Percentiles rank a stretch among this genome's conserved stretches.
These are phyloP conservation scores for Bruchidius siliquastri DNA, from an alignment of 2,888 invertebrate species.

Conservation along the genomic window DNA sequence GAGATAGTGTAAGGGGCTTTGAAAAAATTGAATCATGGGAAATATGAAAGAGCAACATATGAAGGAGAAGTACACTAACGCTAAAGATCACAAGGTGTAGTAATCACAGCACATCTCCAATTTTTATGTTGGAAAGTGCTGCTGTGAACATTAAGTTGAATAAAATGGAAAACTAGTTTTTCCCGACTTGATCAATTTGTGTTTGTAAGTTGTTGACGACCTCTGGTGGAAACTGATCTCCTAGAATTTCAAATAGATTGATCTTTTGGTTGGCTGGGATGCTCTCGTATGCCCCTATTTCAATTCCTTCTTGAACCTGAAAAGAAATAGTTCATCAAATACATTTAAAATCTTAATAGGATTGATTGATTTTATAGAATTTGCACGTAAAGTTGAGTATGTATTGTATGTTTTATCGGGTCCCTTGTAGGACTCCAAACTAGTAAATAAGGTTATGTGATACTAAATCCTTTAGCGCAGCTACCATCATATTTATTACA, in stretches of 20 bases:
- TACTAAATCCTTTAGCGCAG: too few species aligned
- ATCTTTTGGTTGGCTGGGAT: constrained; percentile 82
- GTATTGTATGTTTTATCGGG: too few species aligned
- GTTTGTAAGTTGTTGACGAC: constrained; percentile 83
- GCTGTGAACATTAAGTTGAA: background rate
- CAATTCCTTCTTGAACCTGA: constrained; percentile 78
- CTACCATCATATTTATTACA: too few species aligned
- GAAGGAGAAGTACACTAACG: background rate
- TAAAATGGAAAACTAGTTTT: constrained; percentile 46
- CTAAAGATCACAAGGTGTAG: background rate
- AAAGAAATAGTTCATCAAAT: constrained; percentile 16
- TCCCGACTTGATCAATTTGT: constrained; percentile 80
- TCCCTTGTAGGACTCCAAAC: too few species aligned
- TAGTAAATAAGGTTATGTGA: too few species aligned
- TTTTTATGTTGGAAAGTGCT: background rate
- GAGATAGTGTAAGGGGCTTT: too few species aligned
- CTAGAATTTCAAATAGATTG: constrained; percentile 78
- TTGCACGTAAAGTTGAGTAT: too few species aligned
- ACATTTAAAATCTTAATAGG: background rate
- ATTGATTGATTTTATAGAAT: too few species aligned
- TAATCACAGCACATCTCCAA: background rate
- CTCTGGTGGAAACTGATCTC: constrained; percentile 80
- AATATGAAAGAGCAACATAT: background rate
- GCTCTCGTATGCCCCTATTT: constrained; percentile 79
- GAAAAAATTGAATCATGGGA: background rate